phyloP scores from a whole-genome alignment of 2,113 vertebrate genomes.

The Propithecus coquereli region DNA sequence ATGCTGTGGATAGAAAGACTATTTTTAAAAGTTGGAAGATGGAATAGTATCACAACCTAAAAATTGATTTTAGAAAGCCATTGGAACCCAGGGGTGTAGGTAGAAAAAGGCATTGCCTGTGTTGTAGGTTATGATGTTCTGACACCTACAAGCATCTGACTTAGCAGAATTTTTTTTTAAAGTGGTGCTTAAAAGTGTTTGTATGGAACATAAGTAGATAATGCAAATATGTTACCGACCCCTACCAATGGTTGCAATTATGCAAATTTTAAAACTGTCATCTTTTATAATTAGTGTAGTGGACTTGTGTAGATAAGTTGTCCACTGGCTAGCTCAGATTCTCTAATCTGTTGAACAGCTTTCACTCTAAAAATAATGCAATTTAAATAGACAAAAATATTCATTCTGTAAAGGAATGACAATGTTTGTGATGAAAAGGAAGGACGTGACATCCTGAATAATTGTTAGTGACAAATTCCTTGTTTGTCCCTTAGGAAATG shows the following conservation, averaged over 20 bases:
- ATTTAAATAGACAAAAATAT: conserved; percentile 75
- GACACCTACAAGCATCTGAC: conserved; percentile 84
- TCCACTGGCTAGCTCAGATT: conserved; percentile 75
- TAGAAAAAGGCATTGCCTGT: conserved; percentile 72
- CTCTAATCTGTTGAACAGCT: conserved; percentile 63
- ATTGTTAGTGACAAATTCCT: conserved; percentile 71
- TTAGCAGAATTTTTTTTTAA: conserved; percentile 84
- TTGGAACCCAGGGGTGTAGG: conserved; percentile 50
- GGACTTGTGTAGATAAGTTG: conserved; percentile 80
- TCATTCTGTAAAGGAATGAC: conserved; percentile 70
- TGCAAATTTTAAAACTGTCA: conserved; percentile 87
- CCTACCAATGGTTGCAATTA: conserved; percentile 87
- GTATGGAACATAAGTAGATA: conserved; percentile 88
- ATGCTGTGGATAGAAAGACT: background rate
- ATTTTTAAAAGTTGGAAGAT: conserved; percentile 54
- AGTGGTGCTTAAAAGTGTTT: conserved; percentile 87
- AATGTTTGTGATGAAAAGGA: conserved; percentile 70
- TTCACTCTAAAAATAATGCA: conserved; percentile 62
- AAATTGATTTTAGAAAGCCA: conserved; percentile 77
- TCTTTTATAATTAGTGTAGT: conserved; percentile 87
- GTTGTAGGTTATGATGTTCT: conserved; percentile 82
- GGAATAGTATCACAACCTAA: conserved; percentile 65
- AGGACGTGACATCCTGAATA: conserved; percentile 46
- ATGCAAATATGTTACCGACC: conserved; percentile 90
- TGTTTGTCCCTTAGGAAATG: conserved; percentile 78